Base-by-base conservation (phyloP, 1,140 invertebrate species). In the Radopholus similis region DNA sequence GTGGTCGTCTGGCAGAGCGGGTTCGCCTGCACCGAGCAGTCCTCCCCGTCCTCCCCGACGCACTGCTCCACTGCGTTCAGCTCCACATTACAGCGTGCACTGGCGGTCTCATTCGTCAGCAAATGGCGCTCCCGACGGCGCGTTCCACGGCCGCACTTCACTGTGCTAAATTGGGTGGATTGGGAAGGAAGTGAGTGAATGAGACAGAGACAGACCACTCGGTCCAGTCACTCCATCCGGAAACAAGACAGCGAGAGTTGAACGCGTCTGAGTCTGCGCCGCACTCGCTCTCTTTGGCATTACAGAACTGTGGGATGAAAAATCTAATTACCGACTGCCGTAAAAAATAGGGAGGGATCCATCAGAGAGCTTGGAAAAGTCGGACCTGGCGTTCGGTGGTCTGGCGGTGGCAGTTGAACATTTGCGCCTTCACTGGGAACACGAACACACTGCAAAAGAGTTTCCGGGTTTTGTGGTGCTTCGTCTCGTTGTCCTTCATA, bases 401-500 rank as follows among this genome's bases (percentile, higher is more conserved):
- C 49, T 93, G 91, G 37, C 90, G 86, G 72, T 89, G 88, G 83
- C 92, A 94, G 60, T 87, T 83, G 79, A 88, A 86, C 87, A 89
- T 89, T 70, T 85, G 83, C 4, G 91, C 91, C 79, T 90, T 90
- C 77, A 89, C 86, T 40, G 90, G 88, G 85, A 90, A 88, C 44
- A 87, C 77, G 83, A 91, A 93, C 66, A 88, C 84, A 60, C 91
- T 60, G 18, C 6, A 18, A 8, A 13, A 23, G 47, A 47, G 23
- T 21, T 13, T 9, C 23, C 34, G 32, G 85, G n/a, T n/a, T n/a
- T 0, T 87, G 44, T 34, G 21, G 13, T 26, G 2, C 13, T 11
- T 63, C 9, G 2, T 2, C 35, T n/a, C 8, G 44, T 8, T 9
- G 5, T 47, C 15, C 11, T 5, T 21, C 9, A 4, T 40, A 28